A percentile compares a stretch with the other conserved stretches of the same genome.
Evolutionary conservation across 1,140 invertebrate genomes (phyloP).

Genomic region (Mya arenaria): DNA sequence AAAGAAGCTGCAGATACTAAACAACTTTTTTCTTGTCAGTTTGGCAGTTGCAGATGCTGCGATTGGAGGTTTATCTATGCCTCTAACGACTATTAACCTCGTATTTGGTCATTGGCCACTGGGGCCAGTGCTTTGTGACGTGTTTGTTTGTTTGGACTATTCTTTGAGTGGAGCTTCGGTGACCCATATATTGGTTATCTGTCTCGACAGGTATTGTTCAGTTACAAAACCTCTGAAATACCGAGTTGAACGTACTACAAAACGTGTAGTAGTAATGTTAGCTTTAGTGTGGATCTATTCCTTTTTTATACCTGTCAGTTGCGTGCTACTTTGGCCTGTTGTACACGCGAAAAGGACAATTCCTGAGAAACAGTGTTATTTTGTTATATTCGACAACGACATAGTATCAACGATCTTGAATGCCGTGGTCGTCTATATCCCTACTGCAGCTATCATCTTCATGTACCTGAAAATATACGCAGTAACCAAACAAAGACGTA

Average conservation of each 20-base stretch:
- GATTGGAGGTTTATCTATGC: neutral
- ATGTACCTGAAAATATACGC: neutral
- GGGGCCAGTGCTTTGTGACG: neutral
- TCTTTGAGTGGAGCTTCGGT: neutral
- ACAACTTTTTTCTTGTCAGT: neutral
- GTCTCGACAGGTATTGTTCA: neutral
- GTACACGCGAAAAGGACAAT: neutral
- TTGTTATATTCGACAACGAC: neutral
- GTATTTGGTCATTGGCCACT: neutral
- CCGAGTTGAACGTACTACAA: neutral
- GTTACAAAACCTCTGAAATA: neutral
- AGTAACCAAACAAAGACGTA: neutral
- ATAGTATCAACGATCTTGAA: neutral
- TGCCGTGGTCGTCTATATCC: neutral
- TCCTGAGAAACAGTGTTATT: neutral
- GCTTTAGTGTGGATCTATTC: neutral
- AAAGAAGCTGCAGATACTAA: neutral
- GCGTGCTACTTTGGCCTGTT: neutral
- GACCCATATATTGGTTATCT: neutral
- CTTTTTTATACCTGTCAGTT: neutral
- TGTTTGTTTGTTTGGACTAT: neutral
- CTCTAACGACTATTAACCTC: neutral
- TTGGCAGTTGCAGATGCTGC: neutral
- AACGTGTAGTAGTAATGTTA: neutral
- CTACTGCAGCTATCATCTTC: neutral